Percentiles rank a stretch among this genome's conserved stretches.
Conservation (phyloP, 1,140 invertebrate genomes). For the Papilio polytes region DNA sequence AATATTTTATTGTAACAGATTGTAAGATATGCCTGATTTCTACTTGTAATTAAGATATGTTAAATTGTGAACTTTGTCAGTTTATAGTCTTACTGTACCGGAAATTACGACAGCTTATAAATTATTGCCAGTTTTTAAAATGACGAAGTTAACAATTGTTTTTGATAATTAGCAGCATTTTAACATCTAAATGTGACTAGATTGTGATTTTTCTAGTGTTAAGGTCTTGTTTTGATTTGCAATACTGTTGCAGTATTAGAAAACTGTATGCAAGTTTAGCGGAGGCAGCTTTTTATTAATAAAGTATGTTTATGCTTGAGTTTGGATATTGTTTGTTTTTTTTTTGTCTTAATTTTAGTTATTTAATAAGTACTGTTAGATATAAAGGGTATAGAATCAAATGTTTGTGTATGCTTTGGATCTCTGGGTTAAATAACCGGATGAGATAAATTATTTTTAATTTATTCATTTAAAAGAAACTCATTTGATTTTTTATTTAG, state of each 20-base stretch:
- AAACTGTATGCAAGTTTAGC: conserved; percentile 31
- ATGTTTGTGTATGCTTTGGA: not conserved
- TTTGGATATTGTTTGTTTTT: conserved; percentile 35
- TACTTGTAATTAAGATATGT: not conserved
- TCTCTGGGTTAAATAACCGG: too few species aligned
- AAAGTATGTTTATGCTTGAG: conserved; percentile 32
- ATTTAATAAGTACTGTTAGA: not conserved
- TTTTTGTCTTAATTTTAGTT: conserved; percentile 31
- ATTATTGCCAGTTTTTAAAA: not conserved
- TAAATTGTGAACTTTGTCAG: not conserved
- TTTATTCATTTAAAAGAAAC: too few species aligned
- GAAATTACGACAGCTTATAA: not conserved
- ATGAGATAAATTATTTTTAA: too few species aligned
- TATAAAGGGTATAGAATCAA: not conserved
- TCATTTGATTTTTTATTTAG: not conserved
- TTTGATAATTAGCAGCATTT: not conserved
- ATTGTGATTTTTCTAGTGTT: conserved; percentile 33
- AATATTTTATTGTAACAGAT: conserved; percentile 17
- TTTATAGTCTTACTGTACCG: not conserved
- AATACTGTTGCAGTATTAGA: conserved; percentile 10
- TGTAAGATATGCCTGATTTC: conserved; percentile 26
- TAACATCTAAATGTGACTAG: conserved; percentile 24
- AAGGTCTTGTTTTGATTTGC: conserved; percentile 6
- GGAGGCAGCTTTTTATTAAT: conserved; percentile 9
- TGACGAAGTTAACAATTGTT: not conserved